Conservation (phyloP, 2,888 invertebrate genomes). For the Leptopilina drosophilae region DNA sequence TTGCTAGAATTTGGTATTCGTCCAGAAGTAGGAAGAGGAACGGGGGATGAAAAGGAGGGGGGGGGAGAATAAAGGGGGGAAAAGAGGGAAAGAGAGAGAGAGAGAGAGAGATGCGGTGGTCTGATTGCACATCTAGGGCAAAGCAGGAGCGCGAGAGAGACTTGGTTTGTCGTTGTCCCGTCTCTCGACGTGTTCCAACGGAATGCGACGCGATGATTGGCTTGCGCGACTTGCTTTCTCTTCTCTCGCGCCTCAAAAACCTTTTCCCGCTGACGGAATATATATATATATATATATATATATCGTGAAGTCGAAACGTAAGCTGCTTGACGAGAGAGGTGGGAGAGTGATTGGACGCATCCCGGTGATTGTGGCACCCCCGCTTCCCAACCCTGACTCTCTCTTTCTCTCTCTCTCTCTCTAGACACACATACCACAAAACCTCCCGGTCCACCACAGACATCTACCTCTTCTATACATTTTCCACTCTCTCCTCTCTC, state of each 20-base stretch:
- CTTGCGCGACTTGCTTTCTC: constrained; percentile 62
- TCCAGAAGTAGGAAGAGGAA: constrained; percentile 69
- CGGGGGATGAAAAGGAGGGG: constrained; percentile 47
- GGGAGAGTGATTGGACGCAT: constrained; percentile 75
- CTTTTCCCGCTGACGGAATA: constrained; percentile 42
- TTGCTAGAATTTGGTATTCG: constrained; percentile 77
- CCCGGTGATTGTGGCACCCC: constrained; percentile 76
- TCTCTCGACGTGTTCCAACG: constrained; percentile 68
- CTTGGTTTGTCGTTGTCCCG: constrained; percentile 59
- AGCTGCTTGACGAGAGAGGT: constrained; percentile 46
- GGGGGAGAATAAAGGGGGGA: too few species aligned
- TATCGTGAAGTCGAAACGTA: constrained; percentile 53
- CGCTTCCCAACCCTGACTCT: constrained; percentile 55
- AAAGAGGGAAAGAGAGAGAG: constrained; percentile 60
- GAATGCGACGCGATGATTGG: constrained; percentile 76
- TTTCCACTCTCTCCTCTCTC: too few species aligned
- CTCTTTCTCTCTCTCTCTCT: not conserved
- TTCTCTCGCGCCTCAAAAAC: constrained; percentile 56
- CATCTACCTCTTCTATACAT: constrained; percentile 48
- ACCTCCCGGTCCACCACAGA: constrained; percentile 58
- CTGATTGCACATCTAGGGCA: constrained; percentile 78
- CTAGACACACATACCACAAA: constrained; percentile 45
- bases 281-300: too few species aligned
- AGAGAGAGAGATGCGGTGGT: constrained; percentile 59
- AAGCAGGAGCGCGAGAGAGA: constrained; percentile 74